phyloP scores from a whole-genome alignment of 2,797 vertebrate species.

The Poecilia wingei region DNA sequence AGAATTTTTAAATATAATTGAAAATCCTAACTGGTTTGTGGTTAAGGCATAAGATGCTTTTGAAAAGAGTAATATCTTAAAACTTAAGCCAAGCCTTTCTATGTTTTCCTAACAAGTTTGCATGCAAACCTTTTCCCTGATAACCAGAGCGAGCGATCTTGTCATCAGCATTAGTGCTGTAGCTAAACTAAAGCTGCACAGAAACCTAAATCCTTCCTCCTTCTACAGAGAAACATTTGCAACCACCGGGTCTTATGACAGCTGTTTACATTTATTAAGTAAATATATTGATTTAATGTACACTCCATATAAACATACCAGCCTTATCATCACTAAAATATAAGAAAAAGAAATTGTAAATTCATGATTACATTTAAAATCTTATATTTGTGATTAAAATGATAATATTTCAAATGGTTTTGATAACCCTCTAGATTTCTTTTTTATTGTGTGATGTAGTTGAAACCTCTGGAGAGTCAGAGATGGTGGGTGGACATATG shows the following conservation, averaged over 20 bases:
- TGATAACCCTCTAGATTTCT: background rate
- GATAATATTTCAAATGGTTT: too few relatives aligned
- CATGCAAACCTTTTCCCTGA: background rate
- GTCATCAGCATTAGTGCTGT: background rate
- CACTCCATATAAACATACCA: background rate
- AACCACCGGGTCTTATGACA: background rate
- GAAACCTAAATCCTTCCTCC: background rate
- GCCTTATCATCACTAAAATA: background rate
- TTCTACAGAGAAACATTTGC: background rate
- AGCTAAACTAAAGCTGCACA: background rate
- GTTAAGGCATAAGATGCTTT: background rate
- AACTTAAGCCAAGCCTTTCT: background rate
- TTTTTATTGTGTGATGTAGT: background rate
- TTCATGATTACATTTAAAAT: background rate
- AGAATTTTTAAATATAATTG: background rate
- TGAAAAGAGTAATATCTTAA: background rate
- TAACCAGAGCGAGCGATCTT: background rate
- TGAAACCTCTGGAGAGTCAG: background rate
- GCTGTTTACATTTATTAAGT: background rate
- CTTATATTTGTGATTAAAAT: background rate
- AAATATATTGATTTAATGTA: background rate
- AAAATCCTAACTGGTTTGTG: background rate
- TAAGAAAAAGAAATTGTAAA: background rate
- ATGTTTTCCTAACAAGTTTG: background rate
- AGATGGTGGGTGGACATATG: background rate